Evolutionary conservation across 2,113 vertebrate genomes (phyloP).

Genomic region (Pavo muticus): DNA sequence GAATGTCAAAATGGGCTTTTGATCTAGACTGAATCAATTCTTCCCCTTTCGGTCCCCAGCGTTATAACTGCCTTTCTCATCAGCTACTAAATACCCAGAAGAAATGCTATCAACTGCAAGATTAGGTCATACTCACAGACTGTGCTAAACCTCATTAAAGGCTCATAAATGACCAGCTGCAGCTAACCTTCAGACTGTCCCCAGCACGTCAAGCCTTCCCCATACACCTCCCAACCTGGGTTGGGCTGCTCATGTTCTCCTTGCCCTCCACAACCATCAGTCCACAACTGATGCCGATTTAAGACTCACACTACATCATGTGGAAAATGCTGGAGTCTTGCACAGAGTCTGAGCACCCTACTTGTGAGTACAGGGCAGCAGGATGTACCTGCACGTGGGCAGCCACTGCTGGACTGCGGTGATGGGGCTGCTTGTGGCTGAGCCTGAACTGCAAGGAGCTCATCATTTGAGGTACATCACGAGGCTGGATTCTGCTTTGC

Average conservation of each 20-base stretch:
- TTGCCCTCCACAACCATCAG: neutral
- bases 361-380: fast-evolving
- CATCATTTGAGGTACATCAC: neutral
- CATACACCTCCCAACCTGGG: neutral
- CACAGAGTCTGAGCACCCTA: fast-evolving
- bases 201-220: neutral
- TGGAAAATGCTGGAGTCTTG: fast-evolving
- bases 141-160: neutral
- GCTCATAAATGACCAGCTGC: neutral
- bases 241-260: neutral
- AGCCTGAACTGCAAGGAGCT: neutral
- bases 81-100: neutral
- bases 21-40: neutral
- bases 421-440: fast-evolving
- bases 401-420: neutral
- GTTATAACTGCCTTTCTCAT: neutral
- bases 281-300: fast-evolving
- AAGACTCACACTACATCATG: fast-evolving
- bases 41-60: neutral
- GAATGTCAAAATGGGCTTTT: neutral
- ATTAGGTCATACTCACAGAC: neutral
- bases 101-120: neutral
- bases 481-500: neutral
- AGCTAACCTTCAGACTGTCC: neutral
- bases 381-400: fast-evolving